Evolutionary conservation across 2,797 vertebrate species (phyloP).

Genomic region (Manis pentadactyla): DNA sequence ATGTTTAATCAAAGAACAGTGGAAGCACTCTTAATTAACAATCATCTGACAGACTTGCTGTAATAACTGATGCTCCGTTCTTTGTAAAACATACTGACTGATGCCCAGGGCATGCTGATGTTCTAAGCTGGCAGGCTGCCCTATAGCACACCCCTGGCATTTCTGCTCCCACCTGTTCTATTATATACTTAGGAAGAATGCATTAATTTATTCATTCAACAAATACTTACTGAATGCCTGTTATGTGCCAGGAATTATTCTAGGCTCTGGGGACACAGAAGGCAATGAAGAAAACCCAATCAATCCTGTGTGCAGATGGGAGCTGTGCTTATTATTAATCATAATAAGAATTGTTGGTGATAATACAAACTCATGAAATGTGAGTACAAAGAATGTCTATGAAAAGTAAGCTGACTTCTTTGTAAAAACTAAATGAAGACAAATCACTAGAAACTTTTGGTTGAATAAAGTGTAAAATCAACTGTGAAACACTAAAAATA

Average conservation of each 20-base stretch:
- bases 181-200: neutral
- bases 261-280: neutral
- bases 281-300: neutral
- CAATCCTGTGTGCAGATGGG: neutral
- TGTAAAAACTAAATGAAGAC: neutral
- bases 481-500: conserved; percentile 22
- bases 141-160: neutral
- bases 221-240: neutral
- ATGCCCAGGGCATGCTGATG: neutral
- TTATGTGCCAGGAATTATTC: neutral
- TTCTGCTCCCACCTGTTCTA: neutral
- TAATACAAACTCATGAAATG: neutral
- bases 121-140: neutral
- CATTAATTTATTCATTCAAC: conserved; percentile 6
- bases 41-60: neutral
- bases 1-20: conserved; percentile 18
- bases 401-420: conserved; percentile 19
- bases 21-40: neutral
- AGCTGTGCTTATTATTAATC: neutral
- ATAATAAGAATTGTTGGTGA: neutral
- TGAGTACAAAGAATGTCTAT: neutral
- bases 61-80: neutral
- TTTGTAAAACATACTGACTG: neutral
- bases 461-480: conserved; percentile 23
- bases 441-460: neutral